Percentiles rank a stretch among this genome's conserved stretches.
These are phyloP conservation scores for Tetramorium simillimum DNA, from an alignment of 1,140 invertebrate species.

Conservation along the genomic window DNA sequence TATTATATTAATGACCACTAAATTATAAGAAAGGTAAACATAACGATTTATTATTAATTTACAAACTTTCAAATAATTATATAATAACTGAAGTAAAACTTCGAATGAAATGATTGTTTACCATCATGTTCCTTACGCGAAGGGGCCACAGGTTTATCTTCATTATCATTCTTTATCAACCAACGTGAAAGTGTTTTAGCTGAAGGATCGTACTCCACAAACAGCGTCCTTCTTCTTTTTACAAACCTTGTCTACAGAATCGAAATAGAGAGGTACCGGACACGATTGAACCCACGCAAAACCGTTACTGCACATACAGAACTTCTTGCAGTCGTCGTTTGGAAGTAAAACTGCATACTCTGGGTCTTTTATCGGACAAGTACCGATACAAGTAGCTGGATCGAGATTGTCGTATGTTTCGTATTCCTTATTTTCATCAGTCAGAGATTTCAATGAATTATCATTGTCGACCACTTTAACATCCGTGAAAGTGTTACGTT, in stretches of 20 bases:
- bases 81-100: background rate
- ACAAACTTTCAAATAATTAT: background rate
- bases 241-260: background rate
- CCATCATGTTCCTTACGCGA: background rate
- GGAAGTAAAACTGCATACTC: background rate
- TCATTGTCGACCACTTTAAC: background rate
- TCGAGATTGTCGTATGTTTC: background rate
- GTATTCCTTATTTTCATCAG: background rate
- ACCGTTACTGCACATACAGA: slow-evolving; percentile 26
- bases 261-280: background rate
- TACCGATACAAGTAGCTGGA: background rate
- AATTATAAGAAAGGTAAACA: background rate
- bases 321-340: slow-evolving; percentile 25
- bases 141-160: background rate
- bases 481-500: background rate
- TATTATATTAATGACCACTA: background rate
- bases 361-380: background rate
- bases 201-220: background rate
- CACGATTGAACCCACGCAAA: background rate
- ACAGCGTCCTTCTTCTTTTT: background rate
- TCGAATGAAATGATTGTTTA: background rate
- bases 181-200: background rate
- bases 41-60: background rate
- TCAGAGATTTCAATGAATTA: background rate
- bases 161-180: background rate